Evolutionary conservation across 1,140 invertebrate genomes (phyloP).

Genomic region (Heliconius hermathena): DNA sequence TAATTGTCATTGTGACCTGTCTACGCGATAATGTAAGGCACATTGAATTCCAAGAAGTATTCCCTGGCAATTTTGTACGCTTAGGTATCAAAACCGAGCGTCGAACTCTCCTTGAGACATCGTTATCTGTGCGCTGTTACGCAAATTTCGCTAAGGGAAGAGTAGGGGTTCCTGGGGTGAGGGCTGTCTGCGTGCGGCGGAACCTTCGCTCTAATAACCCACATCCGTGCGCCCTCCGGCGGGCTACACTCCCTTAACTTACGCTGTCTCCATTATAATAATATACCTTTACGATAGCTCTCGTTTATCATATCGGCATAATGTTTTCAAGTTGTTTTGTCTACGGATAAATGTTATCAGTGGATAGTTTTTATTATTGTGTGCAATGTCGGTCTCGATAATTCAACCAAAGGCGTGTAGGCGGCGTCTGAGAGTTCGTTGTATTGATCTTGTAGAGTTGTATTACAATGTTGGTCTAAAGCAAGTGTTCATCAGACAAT

Average conservation of each 20-base stretch:
- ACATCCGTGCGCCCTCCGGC: slow-evolving; percentile 36
- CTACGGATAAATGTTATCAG: slow-evolving; percentile 28
- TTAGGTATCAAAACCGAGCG: slow-evolving; percentile 34
- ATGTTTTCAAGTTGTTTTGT: slow-evolving; percentile 37
- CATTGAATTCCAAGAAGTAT: slow-evolving; percentile 55
- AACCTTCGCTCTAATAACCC: slow-evolving; percentile 51
- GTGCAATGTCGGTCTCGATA: slow-evolving; percentile 21
- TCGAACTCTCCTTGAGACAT: slow-evolving; percentile 32
- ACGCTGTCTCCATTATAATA: neutral
- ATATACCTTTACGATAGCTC: slow-evolving; percentile 14
- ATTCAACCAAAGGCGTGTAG: slow-evolving; percentile 31
- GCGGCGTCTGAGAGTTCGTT: slow-evolving; percentile 25
- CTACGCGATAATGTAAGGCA: slow-evolving; percentile 52
- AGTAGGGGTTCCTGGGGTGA: slow-evolving; percentile 48
- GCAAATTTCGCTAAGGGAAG: slow-evolving; percentile 49
- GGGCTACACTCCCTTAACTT: slow-evolving; percentile 4
- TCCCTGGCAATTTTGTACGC: slow-evolving; percentile 27
- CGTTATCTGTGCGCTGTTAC: slow-evolving; percentile 46
- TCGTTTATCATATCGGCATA: slow-evolving; percentile 20
- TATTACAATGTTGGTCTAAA: neutral
- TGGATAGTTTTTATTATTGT: slow-evolving; percentile 32
- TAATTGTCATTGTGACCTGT: slow-evolving; percentile 65
- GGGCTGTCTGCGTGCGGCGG: slow-evolving; percentile 48
- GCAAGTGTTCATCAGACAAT: neutral
- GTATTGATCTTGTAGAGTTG: slow-evolving; percentile 26